A percentile compares a stretch with the other conserved stretches of the same genome.
Conservation (phyloP, 2,113 vertebrate genomes). For the Callopanchax toddi region DNA sequence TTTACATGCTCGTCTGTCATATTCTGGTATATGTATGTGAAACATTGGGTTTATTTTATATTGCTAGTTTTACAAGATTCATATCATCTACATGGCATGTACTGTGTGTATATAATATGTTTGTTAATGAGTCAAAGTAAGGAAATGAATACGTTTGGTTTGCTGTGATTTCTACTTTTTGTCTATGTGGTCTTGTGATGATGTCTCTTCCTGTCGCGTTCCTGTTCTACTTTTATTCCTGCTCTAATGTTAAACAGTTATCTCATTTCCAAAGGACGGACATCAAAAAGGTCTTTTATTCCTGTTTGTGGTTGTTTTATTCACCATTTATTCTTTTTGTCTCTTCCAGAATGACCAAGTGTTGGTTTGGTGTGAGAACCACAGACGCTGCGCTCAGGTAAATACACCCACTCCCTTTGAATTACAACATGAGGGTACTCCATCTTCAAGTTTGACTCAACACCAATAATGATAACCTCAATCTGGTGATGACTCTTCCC, state of each 20-base stretch:
- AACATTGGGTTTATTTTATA: too few relatives aligned
- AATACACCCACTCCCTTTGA: not conserved
- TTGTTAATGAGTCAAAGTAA: not conserved
- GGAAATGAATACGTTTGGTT: conserved; percentile 10
- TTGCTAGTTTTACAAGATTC: too few relatives aligned
- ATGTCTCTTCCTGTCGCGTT: conserved; percentile 38
- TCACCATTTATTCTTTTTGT: conserved; percentile 34
- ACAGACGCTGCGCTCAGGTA: conserved; percentile 76
- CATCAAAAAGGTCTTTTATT: conserved; percentile 6
- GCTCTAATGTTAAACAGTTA: not conserved
- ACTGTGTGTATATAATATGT: not conserved
- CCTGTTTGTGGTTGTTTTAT: conserved; percentile 42
- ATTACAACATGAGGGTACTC: too few relatives aligned
- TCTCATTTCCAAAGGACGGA: not conserved
- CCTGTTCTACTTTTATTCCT: conserved; percentile 56
- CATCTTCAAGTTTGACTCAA: too few relatives aligned
- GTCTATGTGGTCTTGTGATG: conserved; percentile 29
- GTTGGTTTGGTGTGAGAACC: conserved; percentile 75
- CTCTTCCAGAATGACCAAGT: conserved; percentile 69
- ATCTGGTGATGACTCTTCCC: too few relatives aligned
- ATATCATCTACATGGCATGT: too few relatives aligned
- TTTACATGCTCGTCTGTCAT: too few relatives aligned
- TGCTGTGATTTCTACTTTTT: not conserved
- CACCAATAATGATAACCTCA: too few relatives aligned
- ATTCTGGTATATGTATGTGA: too few relatives aligned